These are phyloP conservation scores for Drosophila nasuta DNA, from an alignment of 1,140 invertebrate genomes.

Conservation along the genomic window DNA sequence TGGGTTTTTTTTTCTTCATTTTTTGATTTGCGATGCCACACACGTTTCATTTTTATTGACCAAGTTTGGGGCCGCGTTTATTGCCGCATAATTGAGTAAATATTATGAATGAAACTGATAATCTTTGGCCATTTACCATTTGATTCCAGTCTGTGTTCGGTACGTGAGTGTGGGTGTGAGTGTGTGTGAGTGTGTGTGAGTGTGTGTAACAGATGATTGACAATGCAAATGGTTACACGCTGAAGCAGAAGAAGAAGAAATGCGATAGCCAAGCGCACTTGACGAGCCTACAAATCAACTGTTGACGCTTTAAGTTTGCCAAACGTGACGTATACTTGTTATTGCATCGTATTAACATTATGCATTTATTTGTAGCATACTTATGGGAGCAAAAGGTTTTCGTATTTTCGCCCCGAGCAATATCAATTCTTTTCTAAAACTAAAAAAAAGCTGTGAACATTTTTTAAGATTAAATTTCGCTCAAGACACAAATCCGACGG, in stretches of 20 bases:
- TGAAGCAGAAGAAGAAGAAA: conserved; percentile 4
- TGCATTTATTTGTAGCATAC: too few species aligned
- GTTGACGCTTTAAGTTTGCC: background rate
- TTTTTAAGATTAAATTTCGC: too few species aligned
- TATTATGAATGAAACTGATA: conserved; percentile 66
- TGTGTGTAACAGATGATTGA: conserved; percentile 39
- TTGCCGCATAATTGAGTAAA: conserved; percentile 68
- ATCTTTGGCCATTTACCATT: conserved; percentile 62
- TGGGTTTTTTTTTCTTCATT: background rate
- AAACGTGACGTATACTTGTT: background rate
- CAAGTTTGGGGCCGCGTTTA: conserved; percentile 61
- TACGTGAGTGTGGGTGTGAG: background rate
- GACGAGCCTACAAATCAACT: conserved; percentile 36
- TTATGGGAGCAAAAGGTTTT: too few species aligned
- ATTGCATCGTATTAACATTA: too few species aligned
- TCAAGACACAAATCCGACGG: background rate
- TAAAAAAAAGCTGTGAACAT: too few species aligned
- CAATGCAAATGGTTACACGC: conserved; percentile 50
- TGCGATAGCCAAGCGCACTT: conserved; percentile 1
- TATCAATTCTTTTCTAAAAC: too few species aligned
- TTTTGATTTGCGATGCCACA: conserved; percentile 56
- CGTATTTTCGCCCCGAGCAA: too few species aligned
- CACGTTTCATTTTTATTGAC: conserved; percentile 68
- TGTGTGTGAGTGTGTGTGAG: background rate
- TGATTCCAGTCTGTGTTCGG: conserved; percentile 24